phyloP scores from a whole-genome alignment of 2,888 invertebrate genomes.

The Mesorhabditis spiculigera region DNA sequence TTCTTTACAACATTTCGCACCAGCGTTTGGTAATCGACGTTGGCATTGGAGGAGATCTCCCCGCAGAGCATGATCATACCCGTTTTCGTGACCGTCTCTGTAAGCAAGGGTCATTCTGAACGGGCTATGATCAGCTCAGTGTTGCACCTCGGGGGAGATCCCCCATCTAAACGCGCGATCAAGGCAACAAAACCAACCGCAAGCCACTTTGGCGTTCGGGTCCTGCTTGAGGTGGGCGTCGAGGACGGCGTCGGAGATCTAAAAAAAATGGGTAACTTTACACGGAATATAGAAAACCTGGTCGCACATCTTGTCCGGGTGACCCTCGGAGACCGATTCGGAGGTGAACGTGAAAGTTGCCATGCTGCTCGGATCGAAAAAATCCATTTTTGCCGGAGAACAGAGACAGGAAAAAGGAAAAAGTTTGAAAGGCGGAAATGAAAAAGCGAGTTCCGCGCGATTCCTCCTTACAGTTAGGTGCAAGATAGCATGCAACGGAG shows the following conservation, averaged over 20 bases:
- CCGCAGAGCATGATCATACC: slow-evolving; percentile 97
- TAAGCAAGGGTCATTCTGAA: slow-evolving; percentile 14
- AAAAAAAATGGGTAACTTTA: slow-evolving; percentile 10
- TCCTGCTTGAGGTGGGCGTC: slow-evolving; percentile 69
- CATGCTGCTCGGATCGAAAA: too few relatives aligned
- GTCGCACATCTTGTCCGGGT: slow-evolving; percentile 97
- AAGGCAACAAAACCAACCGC: slow-evolving; percentile 59
- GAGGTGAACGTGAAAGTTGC: slow-evolving; percentile 87
- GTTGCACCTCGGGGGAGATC: too few relatives aligned
- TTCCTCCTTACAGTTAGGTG: too few relatives aligned
- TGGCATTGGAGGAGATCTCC: slow-evolving; percentile 96
- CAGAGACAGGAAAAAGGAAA: too few relatives aligned
- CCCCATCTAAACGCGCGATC: too few relatives aligned
- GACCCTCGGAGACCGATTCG: slow-evolving; percentile 95
- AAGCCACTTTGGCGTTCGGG: slow-evolving; percentile 60
- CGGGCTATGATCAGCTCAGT: too few relatives aligned
- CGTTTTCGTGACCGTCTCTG: slow-evolving; percentile 94
- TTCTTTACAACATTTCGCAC: slow-evolving; percentile 92
- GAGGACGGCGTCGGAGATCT: slow-evolving; percentile 78
- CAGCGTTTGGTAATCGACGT: slow-evolving; percentile 94
- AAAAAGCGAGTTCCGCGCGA: too few relatives aligned
- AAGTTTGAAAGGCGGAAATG: too few relatives aligned
- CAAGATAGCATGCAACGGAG: too few relatives aligned
- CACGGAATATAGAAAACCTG: slow-evolving; percentile 67
- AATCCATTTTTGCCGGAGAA: too few relatives aligned